These are phyloP conservation scores for Poecilobothrus nobilitatus DNA, from an alignment of 2,888 invertebrate genomes.

Conservation along the genomic window DNA sequence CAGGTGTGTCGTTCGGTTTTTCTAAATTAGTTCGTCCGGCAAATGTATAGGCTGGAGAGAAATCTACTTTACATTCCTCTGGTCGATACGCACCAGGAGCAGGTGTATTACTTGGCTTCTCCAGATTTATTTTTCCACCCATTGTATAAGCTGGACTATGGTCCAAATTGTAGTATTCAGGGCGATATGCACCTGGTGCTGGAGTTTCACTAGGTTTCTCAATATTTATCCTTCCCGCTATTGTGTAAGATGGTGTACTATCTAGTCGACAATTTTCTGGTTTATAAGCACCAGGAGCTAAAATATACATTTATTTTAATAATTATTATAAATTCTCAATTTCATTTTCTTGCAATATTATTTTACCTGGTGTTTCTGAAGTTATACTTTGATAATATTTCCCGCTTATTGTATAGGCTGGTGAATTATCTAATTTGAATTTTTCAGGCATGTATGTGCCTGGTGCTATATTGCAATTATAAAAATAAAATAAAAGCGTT, in stretches of 20 bases:
- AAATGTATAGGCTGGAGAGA: slow-evolving; percentile 62
- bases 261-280: slow-evolving; percentile 21
- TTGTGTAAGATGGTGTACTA: slow-evolving; percentile 51
- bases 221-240: slow-evolving; percentile 47
- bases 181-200: slow-evolving; percentile 47
- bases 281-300: slow-evolving; percentile 24
- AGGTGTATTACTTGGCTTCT: slow-evolving; percentile 41
- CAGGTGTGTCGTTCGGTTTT: slow-evolving; percentile 54
- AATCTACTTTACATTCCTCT: slow-evolving; percentile 48
- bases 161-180: slow-evolving; percentile 49
- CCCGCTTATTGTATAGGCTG: slow-evolving; percentile 53
- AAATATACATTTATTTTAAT: slow-evolving; percentile 34
- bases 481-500: background rate
- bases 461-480: slow-evolving; percentile 34
- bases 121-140: slow-evolving; percentile 31
- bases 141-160: slow-evolving; percentile 49
- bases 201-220: slow-evolving; percentile 44
- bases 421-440: slow-evolving; percentile 46
- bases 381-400: slow-evolving; percentile 50
- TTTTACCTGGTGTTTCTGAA: slow-evolving; percentile 47
- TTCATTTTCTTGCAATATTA: background rate
- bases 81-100: slow-evolving; percentile 56
- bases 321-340: background rate
- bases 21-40: slow-evolving; percentile 55
- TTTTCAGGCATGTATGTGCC: slow-evolving; percentile 52